Evolutionary conservation across 2,113 vertebrate species (phyloP).

Genomic region (Cheilinus undulatus): DNA sequence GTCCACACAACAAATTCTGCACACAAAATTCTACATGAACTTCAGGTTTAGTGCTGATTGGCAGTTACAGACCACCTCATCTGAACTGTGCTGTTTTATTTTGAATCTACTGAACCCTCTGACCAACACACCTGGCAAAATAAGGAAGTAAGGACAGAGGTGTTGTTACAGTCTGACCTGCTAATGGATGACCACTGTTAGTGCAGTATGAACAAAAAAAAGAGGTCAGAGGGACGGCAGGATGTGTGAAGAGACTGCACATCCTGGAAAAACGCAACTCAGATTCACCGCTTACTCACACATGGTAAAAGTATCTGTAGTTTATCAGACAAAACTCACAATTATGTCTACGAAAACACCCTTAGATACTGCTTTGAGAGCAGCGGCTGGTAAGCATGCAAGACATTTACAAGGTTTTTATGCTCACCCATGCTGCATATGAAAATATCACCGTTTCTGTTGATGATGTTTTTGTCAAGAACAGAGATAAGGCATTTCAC

Average conservation of each 20-base stretch:
- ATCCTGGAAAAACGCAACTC: conserved; percentile 29
- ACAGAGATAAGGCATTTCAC: too few species aligned
- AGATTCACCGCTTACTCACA: background rate
- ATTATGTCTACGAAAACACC: too few species aligned
- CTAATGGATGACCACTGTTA: conserved; percentile 24
- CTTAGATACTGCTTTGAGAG: too few species aligned
- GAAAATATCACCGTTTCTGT: too few species aligned
- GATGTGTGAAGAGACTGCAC: conserved; percentile 45
- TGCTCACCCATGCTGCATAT: too few species aligned
- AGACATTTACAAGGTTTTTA: too few species aligned
- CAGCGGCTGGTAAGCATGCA: too few species aligned
- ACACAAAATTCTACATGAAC: too few species aligned
- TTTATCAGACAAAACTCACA: too few species aligned
- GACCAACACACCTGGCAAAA: conserved; percentile 51
- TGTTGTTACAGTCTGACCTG: conserved; percentile 52
- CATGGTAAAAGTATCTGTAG: background rate
- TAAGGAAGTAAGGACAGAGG: conserved; percentile 52
- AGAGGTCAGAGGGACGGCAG: conserved; percentile 56
- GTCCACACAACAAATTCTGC: too few species aligned
- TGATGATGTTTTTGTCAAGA: too few species aligned
- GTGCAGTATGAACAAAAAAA: conserved; percentile 26
- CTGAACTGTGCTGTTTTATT: conserved; percentile 17
- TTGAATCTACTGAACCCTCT: conserved; percentile 18
- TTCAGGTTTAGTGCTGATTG: background rate
- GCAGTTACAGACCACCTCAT: background rate